Percentiles rank a stretch among this genome's conserved stretches.
phyloP scores from a whole-genome alignment of 2,797 vertebrate genomes.

The Brachymystax lenok region DNA sequence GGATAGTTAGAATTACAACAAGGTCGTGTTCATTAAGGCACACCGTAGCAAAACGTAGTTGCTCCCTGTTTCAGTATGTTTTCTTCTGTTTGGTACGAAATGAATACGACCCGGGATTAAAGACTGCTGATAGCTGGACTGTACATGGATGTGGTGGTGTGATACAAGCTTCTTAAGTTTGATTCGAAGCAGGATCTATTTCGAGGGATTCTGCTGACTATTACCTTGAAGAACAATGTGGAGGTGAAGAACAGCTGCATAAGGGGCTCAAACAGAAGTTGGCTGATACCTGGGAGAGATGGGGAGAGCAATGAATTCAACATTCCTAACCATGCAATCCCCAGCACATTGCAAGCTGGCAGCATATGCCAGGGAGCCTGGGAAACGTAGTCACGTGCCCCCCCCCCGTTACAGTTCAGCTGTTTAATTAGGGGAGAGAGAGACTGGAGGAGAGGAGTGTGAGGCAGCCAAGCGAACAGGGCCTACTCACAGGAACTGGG shows the following conservation, averaged over 20 bases:
- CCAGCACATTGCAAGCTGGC: not conserved
- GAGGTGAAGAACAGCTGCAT: constrained; percentile 90
- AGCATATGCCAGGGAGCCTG: not conserved
- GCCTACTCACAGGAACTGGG: constrained; percentile 80
- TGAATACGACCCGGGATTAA: not conserved
- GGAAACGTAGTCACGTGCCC: not conserved
- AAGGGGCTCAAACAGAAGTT: constrained; percentile 82
- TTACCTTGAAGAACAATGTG: constrained; percentile 91
- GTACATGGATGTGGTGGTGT: not conserved
- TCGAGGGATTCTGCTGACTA: too few species aligned
- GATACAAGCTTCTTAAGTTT: too few species aligned
- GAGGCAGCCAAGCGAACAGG: not conserved
- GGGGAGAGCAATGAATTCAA: constrained; percentile 22
- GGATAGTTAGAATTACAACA: not conserved
- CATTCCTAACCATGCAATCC: not conserved
- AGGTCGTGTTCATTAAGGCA: not conserved
- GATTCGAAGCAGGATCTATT: too few species aligned
- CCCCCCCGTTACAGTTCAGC: not conserved
- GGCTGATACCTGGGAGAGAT: constrained; percentile 76
- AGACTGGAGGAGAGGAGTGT: not conserved
- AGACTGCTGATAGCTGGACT: not conserved
- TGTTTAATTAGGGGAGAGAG: not conserved
- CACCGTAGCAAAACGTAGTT: not conserved
- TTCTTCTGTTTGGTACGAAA: too few species aligned
- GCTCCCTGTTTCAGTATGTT: too few species aligned